These are phyloP conservation scores for Macrotus californicus DNA, from an alignment of 2,113 vertebrate genomes.

Conservation along the genomic window DNA sequence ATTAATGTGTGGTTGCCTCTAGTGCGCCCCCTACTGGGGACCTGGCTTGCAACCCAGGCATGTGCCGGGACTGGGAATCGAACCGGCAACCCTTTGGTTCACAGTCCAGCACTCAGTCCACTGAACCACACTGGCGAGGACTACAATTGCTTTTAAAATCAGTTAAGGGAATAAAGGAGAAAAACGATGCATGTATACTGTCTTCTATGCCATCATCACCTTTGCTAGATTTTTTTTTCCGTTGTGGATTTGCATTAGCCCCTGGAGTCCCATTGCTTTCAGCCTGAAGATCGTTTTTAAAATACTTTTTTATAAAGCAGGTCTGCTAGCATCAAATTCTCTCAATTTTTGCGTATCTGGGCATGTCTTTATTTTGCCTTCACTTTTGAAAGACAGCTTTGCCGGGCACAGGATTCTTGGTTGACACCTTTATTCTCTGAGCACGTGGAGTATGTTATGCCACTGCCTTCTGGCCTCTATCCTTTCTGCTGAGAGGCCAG, in stretches of 20 bases:
- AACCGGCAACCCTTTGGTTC: too few species aligned
- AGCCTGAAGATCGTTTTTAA: neutral
- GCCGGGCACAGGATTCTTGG: neutral
- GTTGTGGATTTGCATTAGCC: neutral
- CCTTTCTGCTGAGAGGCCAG: neutral
- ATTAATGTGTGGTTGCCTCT: too few species aligned
- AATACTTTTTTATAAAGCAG: neutral
- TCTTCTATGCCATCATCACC: neutral
- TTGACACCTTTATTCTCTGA: neutral
- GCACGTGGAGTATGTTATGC: neutral
- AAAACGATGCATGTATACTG: neutral
- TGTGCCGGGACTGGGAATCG: too few species aligned
- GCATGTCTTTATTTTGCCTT: too few species aligned
- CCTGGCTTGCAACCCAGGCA: too few species aligned
- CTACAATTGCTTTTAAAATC: neutral
- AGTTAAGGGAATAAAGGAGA: neutral
- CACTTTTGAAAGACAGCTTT: neutral
- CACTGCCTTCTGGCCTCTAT: neutral
- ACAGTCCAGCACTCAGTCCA: too few species aligned
- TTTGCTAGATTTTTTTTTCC: neutral
- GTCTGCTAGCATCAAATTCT: neutral
- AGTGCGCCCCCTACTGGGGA: too few species aligned
- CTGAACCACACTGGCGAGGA: too few species aligned
- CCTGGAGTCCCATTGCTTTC: neutral
- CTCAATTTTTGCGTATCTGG: too few species aligned